These are phyloP conservation scores for Nezara viridula DNA, from an alignment of 2,888 invertebrate species.

Conservation along the genomic window DNA sequence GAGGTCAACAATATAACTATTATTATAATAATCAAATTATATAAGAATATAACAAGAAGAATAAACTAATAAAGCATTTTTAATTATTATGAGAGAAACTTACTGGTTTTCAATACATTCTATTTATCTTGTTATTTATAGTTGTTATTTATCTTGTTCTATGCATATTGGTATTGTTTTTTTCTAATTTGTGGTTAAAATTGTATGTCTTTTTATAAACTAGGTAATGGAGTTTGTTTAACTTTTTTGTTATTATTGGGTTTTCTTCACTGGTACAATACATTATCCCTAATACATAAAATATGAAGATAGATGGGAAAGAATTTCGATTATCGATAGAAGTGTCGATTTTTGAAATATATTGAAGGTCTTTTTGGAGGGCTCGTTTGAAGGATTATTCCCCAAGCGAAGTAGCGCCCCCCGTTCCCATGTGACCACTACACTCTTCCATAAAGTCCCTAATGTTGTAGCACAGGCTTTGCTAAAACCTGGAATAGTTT, in stretches of 20 bases:
- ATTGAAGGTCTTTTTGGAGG: not conserved
- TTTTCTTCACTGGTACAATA: not conserved
- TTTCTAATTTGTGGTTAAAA: too few relatives aligned
- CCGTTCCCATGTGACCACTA: not conserved
- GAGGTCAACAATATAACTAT: too few relatives aligned
- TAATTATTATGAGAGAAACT: too few relatives aligned
- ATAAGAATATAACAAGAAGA: too few relatives aligned
- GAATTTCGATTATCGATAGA: constrained; percentile 13
- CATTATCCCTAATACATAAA: constrained; percentile 14
- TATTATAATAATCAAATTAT: too few relatives aligned
- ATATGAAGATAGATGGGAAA: constrained; percentile 3
- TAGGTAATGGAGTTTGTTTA: not conserved
- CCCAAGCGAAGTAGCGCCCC: not conserved
- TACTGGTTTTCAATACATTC: too few relatives aligned
- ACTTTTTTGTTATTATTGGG: not conserved
- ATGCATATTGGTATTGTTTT: too few relatives aligned
- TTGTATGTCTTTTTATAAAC: too few relatives aligned
- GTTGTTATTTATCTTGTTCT: too few relatives aligned
- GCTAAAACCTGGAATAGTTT: not conserved
- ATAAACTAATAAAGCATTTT: too few relatives aligned
- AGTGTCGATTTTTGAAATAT: constrained; percentile 14
- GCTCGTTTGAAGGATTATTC: not conserved
- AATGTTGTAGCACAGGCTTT: not conserved
- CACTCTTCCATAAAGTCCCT: not conserved
- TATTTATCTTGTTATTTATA: too few relatives aligned